phyloP scores from a whole-genome alignment of 2,797 vertebrate genomes.

The Lerista edwardsae region DNA sequence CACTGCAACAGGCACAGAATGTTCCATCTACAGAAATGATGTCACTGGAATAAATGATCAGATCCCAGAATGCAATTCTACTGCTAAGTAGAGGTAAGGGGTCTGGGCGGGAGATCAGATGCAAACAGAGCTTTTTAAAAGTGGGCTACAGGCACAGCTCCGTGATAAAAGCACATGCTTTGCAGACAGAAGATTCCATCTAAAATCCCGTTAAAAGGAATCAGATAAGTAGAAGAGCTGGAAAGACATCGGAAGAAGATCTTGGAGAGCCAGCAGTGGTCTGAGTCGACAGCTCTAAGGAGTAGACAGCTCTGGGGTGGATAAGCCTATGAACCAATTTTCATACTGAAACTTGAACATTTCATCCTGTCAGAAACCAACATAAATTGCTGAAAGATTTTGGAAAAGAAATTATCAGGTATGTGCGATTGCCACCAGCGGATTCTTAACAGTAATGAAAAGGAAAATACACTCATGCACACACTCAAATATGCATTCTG shows the following conservation, averaged over 20 bases:
- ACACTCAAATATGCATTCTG: rapidly evolving
- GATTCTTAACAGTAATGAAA: background rate
- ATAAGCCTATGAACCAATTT: no score
- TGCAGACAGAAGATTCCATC: no score
- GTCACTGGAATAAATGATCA: background rate
- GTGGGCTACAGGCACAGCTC: no score
- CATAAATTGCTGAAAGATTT: background rate
- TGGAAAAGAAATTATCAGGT: rapidly evolving
- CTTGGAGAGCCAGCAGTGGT: background rate
- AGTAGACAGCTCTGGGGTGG: no score
- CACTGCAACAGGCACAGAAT: background rate
- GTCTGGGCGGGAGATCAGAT: background rate
- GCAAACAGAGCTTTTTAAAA: background rate
- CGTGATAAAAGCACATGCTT: no score
- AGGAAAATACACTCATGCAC: rapidly evolving
- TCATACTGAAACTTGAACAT: background rate
- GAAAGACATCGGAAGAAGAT: background rate
- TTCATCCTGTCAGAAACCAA: background rate
- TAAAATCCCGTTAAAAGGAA: no score
- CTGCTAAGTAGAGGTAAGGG: background rate
- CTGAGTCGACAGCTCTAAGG: no score
- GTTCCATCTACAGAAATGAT: no score
- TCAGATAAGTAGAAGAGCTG: no score
- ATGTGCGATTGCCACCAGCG: rapidly evolving
- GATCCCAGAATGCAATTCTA: background rate